Evolutionary conservation across 2,888 invertebrate genomes (phyloP).

Genomic region (Schrankia costaestrigalis): DNA sequence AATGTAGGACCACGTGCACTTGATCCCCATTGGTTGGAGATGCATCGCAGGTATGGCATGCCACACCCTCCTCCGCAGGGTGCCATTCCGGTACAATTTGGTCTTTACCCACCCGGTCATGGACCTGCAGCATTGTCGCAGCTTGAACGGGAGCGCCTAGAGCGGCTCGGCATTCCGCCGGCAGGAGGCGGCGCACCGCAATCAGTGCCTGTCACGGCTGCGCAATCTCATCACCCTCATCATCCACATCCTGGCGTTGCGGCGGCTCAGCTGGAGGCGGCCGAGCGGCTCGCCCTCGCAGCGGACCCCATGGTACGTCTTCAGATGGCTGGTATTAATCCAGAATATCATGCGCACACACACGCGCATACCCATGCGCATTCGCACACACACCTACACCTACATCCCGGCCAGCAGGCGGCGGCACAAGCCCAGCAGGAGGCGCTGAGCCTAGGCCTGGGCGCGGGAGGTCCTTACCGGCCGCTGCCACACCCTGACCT

Average conservation of each 20-base stretch:
- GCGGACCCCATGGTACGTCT: slow-evolving; percentile 95
- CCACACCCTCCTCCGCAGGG: slow-evolving; percentile 83
- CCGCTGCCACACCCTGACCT: slow-evolving; percentile 89
- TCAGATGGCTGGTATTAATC: slow-evolving; percentile 95
- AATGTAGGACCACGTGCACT: slow-evolving; percentile 83
- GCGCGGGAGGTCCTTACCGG: slow-evolving; percentile 75
- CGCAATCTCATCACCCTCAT: slow-evolving; percentile 80
- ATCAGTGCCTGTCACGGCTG: slow-evolving; percentile 76
- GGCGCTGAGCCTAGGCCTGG: slow-evolving; percentile 69
- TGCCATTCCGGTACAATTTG: slow-evolving; percentile 86
- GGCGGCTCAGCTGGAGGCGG: slow-evolving; percentile 85
- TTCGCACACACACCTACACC: slow-evolving; percentile 92
- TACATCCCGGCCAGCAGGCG: slow-evolving; percentile 87
- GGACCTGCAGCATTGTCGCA: slow-evolving; percentile 85
- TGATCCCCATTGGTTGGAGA: slow-evolving; percentile 93
- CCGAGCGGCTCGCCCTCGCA: slow-evolving; percentile 90
- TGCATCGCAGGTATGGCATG: slow-evolving; percentile 89
- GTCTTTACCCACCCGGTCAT: slow-evolving; percentile 88
- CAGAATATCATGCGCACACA: slow-evolving; percentile 95
- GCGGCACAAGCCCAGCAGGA: slow-evolving; percentile 84
- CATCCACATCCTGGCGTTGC: slow-evolving; percentile 76
- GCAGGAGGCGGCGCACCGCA: slow-evolving; percentile 76
- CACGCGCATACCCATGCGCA: slow-evolving; percentile 96
- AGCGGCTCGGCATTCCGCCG: slow-evolving; percentile 88
- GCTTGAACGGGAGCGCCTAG: slow-evolving; percentile 92